Conservation (phyloP, 2,797 vertebrate species). For the Gambelia wislizenii region DNA sequence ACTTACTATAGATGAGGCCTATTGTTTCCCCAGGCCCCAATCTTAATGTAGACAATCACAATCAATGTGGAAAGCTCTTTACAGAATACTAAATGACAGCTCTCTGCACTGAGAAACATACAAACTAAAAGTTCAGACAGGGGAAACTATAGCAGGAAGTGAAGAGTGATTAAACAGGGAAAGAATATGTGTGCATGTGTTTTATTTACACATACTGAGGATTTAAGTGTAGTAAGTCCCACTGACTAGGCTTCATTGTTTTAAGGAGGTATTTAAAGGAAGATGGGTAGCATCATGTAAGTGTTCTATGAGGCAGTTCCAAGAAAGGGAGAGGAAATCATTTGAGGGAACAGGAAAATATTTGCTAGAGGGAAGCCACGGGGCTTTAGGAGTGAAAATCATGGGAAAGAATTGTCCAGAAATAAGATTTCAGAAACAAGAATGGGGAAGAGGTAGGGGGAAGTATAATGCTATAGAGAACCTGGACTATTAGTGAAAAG, state of each 20-base stretch:
- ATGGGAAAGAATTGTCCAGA: too few relatives aligned
- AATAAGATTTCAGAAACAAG: too few relatives aligned
- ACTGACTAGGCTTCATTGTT: background rate
- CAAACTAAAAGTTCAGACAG: background rate
- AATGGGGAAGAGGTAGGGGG: background rate
- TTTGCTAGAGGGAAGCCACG: too few relatives aligned
- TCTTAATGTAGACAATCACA: too few relatives aligned
- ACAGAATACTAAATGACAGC: background rate
- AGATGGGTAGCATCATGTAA: background rate
- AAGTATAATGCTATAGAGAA: background rate
- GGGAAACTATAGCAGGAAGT: background rate
- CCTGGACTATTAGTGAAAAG: background rate
- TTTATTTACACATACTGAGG: background rate
- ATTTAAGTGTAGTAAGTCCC: background rate
- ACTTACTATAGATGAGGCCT: too few relatives aligned
- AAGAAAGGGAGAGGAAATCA: too few relatives aligned
- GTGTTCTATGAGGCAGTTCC: background rate
- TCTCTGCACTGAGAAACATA: background rate
- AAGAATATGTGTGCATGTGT: background rate
- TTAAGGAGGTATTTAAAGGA: background rate
- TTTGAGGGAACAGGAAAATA: background rate
- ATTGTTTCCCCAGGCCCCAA: too few relatives aligned
- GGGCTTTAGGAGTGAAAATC: too few relatives aligned
- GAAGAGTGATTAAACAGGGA: background rate
- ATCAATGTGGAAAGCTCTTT: too few relatives aligned